These are phyloP conservation scores for Etia nguti DNA, from an alignment of 2,113 vertebrate genomes.

Conservation along the genomic window DNA sequence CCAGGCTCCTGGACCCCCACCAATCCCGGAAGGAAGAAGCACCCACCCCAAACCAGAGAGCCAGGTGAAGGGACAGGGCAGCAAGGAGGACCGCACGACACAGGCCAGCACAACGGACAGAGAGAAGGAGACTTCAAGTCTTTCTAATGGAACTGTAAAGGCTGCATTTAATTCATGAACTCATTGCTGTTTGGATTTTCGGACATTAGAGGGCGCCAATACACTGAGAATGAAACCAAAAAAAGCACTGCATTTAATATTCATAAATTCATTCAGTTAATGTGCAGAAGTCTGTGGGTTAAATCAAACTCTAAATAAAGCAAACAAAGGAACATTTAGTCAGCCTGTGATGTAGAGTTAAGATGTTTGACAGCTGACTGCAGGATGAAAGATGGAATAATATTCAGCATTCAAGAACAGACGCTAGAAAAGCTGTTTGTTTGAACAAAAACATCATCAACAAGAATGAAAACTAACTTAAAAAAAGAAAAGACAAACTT, in stretches of 20 bases:
- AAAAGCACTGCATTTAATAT: background rate
- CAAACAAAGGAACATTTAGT: background rate
- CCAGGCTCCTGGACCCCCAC: accelerated
- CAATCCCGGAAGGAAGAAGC: background rate
- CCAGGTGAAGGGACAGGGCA: accelerated
- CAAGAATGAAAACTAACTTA: accelerated
- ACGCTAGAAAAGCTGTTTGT: background rate
- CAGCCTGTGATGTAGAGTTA: background rate
- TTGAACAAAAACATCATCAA: background rate
- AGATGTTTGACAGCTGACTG: background rate
- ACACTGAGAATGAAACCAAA: background rate
- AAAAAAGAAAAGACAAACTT: background rate
- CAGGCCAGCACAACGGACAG: accelerated
- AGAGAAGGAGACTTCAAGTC: background rate
- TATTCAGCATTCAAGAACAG: accelerated
- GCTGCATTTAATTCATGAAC: background rate
- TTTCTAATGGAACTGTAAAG: background rate
- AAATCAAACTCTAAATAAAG: background rate
- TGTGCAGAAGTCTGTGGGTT: background rate
- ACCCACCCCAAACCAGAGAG: accelerated
- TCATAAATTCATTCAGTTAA: background rate
- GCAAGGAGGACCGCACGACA: background rate
- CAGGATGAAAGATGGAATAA: background rate
- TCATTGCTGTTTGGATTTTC: accelerated
- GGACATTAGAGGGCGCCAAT: background rate